A percentile compares a stretch with the other conserved stretches of the same genome.
Conservation (phyloP, 2,797 vertebrate genomes). For the Pterois miles region DNA sequence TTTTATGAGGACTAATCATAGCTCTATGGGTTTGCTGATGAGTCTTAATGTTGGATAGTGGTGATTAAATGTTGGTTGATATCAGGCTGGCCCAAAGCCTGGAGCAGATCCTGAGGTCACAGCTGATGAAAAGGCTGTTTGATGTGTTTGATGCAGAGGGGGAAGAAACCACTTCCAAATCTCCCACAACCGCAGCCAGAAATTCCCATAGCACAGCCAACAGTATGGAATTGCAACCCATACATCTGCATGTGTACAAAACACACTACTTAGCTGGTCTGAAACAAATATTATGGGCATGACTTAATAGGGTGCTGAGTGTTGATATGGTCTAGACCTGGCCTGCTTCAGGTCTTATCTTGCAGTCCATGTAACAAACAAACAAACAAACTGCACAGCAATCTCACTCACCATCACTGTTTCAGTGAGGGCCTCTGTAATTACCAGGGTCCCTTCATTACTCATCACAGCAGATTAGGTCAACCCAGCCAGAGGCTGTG, state of each 20-base stretch:
- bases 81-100: slow-evolving; percentile 60
- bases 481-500: slow-evolving; percentile 21
- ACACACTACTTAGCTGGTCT: not conserved
- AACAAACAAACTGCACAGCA: slow-evolving; percentile 27
- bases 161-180: slow-evolving; percentile 58
- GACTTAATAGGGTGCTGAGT: slow-evolving; percentile 19
- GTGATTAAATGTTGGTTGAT: slow-evolving; percentile 68
- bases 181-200: slow-evolving; percentile 42
- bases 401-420: not conserved
- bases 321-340: not conserved
- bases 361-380: slow-evolving; percentile 13
- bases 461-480: slow-evolving; percentile 47
- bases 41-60: slow-evolving; percentile 64
- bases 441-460: slow-evolving; percentile 39
- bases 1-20: slow-evolving; percentile 68
- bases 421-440: slow-evolving; percentile 31
- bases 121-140: slow-evolving; percentile 65
- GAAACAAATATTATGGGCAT: slow-evolving; percentile 30
- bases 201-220: slow-evolving; percentile 39
- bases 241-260: slow-evolving; percentile 31
- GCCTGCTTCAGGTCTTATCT: slow-evolving; percentile 16
- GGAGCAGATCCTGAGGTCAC: slow-evolving; percentile 56
- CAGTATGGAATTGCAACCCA: slow-evolving; percentile 16
- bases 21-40: slow-evolving; percentile 63
- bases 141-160: slow-evolving; percentile 58